phyloP scores from a whole-genome alignment of 2,113 vertebrate species.

The Phalacrocorax aristotelis region DNA sequence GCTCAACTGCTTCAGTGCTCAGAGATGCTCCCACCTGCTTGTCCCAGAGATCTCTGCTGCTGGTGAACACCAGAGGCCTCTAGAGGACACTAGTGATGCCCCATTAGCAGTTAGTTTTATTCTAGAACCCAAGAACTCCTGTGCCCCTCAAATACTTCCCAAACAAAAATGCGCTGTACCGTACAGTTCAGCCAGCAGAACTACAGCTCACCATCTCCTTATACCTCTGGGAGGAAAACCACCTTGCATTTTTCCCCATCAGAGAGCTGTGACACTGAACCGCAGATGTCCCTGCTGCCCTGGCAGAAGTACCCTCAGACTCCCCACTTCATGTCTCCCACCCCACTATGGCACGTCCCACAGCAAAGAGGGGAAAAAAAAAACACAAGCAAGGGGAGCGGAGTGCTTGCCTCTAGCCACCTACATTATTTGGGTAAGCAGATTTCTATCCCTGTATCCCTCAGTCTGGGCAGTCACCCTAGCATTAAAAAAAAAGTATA shows the following conservation, averaged over 20 bases:
- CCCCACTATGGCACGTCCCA: neutral
- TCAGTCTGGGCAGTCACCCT: neutral
- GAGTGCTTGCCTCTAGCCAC: neutral
- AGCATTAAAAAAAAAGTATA: neutral
- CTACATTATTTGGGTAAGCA: too few relatives aligned
- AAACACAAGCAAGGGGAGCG: neutral
- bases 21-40: neutral
- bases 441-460: neutral
- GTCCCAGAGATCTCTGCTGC: neutral
- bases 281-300: neutral
- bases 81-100: neutral
- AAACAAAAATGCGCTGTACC: neutral
- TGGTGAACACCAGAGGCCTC: neutral
- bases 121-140: neutral
- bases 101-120: neutral
- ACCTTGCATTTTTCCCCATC: rapidly evolving
- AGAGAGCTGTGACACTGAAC: neutral
- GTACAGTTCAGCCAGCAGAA: neutral
- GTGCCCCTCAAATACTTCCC: neutral
- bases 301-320: neutral
- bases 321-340: neutral
- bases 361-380: neutral
- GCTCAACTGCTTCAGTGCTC: neutral
- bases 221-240: neutral
- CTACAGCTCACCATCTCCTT: neutral